Evolutionary conservation across 1,140 invertebrate species (phyloP).

Genomic region (Oreohelix idahoensis): DNA sequence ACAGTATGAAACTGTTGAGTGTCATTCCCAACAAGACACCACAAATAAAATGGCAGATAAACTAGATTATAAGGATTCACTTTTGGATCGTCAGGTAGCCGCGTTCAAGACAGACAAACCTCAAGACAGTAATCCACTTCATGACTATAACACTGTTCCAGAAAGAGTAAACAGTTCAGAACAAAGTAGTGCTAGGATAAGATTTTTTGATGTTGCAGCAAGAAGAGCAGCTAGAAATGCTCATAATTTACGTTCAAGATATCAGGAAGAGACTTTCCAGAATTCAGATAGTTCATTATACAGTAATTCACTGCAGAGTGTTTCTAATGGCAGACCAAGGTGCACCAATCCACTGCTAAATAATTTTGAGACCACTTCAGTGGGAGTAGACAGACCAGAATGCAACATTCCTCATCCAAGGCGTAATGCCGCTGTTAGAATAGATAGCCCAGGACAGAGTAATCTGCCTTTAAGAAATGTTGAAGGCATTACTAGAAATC

Average conservation of each 20-base stretch:
- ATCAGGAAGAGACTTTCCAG: neutral
- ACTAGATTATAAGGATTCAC: neutral
- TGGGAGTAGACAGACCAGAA: neutral
- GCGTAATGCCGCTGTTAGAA: neutral
- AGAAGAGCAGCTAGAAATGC: neutral
- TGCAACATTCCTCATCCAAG: neutral
- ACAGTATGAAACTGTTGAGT: neutral
- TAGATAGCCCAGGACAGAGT: neutral
- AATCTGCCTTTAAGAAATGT: neutral
- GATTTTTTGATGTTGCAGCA: neutral
- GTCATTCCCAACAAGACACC: neutral
- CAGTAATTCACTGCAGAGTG: neutral
- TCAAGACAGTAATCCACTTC: neutral
- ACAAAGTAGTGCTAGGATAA: neutral
- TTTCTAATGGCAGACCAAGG: neutral
- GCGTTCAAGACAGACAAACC: neutral
- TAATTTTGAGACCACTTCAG: neutral
- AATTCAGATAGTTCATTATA: neutral
- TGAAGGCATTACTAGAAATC: neutral
- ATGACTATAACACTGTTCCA: neutral
- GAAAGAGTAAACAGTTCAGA: neutral
- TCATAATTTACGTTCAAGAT: neutral
- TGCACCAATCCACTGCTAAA: neutral
- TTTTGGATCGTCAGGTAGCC: neutral
- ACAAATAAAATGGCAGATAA: neutral